These are phyloP conservation scores for Serinus canaria DNA, from an alignment of 2,113 vertebrate species.

Conservation along the genomic window DNA sequence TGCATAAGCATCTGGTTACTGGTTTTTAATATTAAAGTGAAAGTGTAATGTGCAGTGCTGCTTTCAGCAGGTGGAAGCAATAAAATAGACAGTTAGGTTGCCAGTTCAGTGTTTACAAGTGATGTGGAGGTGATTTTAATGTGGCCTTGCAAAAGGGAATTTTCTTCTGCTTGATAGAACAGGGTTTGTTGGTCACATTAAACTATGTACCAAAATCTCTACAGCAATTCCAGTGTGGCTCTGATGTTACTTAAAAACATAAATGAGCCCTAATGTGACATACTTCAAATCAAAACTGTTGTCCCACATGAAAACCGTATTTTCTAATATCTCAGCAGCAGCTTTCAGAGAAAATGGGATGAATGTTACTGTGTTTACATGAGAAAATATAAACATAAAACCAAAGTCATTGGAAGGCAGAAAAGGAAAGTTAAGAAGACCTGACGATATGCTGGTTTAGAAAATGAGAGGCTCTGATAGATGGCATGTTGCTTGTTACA, in stretches of 20 bases:
- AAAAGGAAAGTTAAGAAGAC: conserved; percentile 18
- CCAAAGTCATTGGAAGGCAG: neutral
- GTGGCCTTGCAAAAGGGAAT: neutral
- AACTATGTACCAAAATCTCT: conserved; percentile 1
- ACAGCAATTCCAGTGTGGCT: conserved; percentile 39
- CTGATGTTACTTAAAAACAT: conserved; percentile 50
- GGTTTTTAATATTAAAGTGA: conserved; percentile 29
- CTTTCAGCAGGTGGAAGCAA: conserved; percentile 37
- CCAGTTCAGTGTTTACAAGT: conserved; percentile 26
- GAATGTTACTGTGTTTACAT: neutral
- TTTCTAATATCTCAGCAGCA: neutral
- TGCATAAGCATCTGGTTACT: conserved; percentile 32
- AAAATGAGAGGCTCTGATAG: neutral
- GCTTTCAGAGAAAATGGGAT: neutral
- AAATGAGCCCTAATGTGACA: conserved; percentile 32
- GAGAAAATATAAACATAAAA: neutral
- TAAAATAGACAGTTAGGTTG: conserved; percentile 46
- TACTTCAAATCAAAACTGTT: conserved; percentile 31
- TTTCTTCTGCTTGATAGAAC: conserved; percentile 27
- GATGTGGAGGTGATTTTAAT: conserved; percentile 16
- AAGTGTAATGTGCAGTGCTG: neutral
- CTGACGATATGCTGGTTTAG: neutral
- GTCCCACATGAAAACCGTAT: neutral
- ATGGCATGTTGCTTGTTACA: neutral
- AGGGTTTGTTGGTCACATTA: neutral